Evolutionary conservation across 53 echinoderm and acorn worm species (phyloP).

Genomic region (Crossaster papposus): DNA sequence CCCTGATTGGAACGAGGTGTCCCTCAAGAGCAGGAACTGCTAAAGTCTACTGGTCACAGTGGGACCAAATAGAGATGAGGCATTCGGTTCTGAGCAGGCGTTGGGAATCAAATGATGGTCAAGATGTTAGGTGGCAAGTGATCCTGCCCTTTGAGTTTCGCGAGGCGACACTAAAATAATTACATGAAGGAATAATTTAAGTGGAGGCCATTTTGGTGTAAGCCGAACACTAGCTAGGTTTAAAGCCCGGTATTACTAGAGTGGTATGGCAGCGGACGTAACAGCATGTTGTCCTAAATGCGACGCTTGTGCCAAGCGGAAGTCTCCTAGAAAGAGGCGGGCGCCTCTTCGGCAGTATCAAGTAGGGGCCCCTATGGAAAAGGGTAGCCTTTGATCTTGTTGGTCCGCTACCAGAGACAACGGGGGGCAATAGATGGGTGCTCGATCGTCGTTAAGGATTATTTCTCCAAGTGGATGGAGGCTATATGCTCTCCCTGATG

Average conservation of each 20-base stretch:
- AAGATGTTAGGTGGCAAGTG: too few species aligned
- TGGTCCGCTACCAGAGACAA: conserved; percentile 16
- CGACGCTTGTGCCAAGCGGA: conserved; percentile 18
- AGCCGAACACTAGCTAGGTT: conserved; percentile 17
- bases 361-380: conserved; percentile 19
- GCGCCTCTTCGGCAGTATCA: conserved; percentile 37
- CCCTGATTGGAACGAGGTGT: too few species aligned
- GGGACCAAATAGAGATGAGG: too few species aligned
- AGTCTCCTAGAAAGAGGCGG: conserved; percentile 26
- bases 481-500: conserved; percentile 8
- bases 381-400: conserved; percentile 24
- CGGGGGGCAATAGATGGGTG: conserved; percentile 13
- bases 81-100: too few species aligned
- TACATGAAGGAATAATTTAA: conserved; percentile 14
- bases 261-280: conserved; percentile 1
- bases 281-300: conserved; percentile 1
- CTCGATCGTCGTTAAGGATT: conserved; percentile 1
- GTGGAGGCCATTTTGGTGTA: conserved; percentile 15
- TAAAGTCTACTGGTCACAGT: too few species aligned
- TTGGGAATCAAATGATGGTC: too few species aligned
- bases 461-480: conserved; percentile 39
- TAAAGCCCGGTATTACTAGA: conserved; percentile 7
- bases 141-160: too few species aligned
- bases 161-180: too few species aligned
- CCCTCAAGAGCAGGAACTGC: too few species aligned